Conservation (phyloP, 2,888 invertebrate genomes). For the Drosophila diplacantha region DNA sequence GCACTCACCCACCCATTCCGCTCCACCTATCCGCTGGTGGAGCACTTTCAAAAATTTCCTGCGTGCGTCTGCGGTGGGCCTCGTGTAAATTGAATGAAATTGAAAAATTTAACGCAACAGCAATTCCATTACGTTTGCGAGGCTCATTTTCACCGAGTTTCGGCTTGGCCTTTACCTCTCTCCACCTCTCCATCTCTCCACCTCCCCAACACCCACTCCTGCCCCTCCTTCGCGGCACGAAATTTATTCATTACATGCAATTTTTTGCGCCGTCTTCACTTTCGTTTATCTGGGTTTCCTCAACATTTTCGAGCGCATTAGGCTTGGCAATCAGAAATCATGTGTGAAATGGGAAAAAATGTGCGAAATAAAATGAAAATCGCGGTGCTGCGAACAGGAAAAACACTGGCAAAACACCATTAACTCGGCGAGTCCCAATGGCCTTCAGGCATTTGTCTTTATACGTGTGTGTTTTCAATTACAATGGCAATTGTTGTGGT, state of each 20-base stretch:
- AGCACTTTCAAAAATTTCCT: constrained; percentile 50
- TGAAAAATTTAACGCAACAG: constrained; percentile 74
- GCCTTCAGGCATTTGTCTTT: constrained; percentile 55
- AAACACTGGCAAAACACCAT: constrained; percentile 44
- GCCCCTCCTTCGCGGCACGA: constrained; percentile 42
- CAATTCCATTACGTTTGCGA: constrained; percentile 71
- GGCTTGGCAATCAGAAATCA: constrained; percentile 75
- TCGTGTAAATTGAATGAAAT: constrained; percentile 75
- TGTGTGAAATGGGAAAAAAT: constrained; percentile 71
- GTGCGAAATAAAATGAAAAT: constrained; percentile 65
- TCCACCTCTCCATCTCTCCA: neutral
- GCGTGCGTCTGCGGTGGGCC: constrained; percentile 51
- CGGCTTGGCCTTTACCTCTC: constrained; percentile 12
- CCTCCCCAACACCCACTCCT: neutral
- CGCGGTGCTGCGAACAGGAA: constrained; percentile 50
- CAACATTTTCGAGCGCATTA: constrained; percentile 58
- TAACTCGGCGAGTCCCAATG: constrained; percentile 40
- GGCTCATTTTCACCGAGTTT: constrained; percentile 70
- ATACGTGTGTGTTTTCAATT: constrained; percentile 54
- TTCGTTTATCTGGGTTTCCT: constrained; percentile 66
- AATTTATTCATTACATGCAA: constrained; percentile 75
- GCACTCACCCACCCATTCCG: constrained; percentile 1
- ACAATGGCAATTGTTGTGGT: constrained; percentile 66
- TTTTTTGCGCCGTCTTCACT: constrained; percentile 65
- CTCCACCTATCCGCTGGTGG: constrained; percentile 26